Evolutionary conservation across 2,888 invertebrate species (phyloP), one percentile per base, ranked within the genome.

Genomic region (Tenthredo livida): DNA sequence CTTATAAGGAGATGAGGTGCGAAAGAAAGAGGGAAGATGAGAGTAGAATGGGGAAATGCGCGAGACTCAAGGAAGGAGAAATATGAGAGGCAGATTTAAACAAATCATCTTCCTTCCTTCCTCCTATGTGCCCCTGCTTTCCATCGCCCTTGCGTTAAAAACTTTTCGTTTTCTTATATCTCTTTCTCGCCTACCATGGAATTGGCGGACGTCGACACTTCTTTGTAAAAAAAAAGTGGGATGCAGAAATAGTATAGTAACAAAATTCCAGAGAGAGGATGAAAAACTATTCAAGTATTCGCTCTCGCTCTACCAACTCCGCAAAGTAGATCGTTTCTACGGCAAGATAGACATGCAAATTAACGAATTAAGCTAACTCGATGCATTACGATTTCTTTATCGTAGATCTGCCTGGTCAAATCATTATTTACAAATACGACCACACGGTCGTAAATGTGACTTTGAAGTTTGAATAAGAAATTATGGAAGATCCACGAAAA

Each of bases 1-100:
- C 80, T 85, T 85, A 82, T 85, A 85, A 85, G 85, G 80, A 85
- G 85, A 85, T 82, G 85, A 85, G 85, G 78, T 82, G 85, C 58
- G 85, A 85, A 70, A 50, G 83, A 70, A 83, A 70, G 83, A 83
- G 47, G 47, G 83, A 83, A 83, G 83, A 83, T 47, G 80, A 85
- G 58, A 82, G 73, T 43, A 54, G 70, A 50, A 29, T 72, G 73
- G 58, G 58, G 21, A 50, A 43, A 43, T 50, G 40, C 54, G 70
- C n/a, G 40, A 43, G 84, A 70, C 25, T 33, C 70, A 37, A 29
- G 70, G 70, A 70, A 54, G 80, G 70, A 78, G 67, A 85, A 85
- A 85, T 85, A 85, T 85, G 80, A 78, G 77, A 54, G 80, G 80
- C 78, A 82, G 80, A 85, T 85, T 85, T 85, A 85, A 85, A 85